These are phyloP conservation scores for Tetramorium simillimum DNA, from an alignment of 1,140 invertebrate genomes.

Conservation along the genomic window DNA sequence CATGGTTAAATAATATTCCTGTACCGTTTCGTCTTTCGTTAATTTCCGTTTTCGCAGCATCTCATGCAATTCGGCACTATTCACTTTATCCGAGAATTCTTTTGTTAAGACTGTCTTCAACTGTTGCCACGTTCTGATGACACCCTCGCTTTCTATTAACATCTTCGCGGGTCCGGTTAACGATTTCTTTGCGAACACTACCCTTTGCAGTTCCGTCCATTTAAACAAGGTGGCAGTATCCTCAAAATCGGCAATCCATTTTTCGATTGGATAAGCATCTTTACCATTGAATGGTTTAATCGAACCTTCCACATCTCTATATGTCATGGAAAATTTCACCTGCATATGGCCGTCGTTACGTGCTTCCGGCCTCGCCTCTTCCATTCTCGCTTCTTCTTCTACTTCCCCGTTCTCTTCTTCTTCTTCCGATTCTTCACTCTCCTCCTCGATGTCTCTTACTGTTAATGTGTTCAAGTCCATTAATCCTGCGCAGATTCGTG, in stretches of 20 bases:
- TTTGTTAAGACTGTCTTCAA: slow-evolving; percentile 63
- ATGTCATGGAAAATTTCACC: background rate
- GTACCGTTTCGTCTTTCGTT: slow-evolving; percentile 68
- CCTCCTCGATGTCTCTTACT: too few relatives aligned
- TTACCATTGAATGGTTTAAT: slow-evolving; percentile 66
- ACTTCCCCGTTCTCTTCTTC: too few relatives aligned
- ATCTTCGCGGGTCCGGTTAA: slow-evolving; percentile 72
- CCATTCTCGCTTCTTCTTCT: too few relatives aligned
- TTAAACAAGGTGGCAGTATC: slow-evolving; percentile 66
- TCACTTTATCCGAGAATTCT: slow-evolving; percentile 67
- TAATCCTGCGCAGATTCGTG: background rate
- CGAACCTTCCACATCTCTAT: slow-evolving; percentile 52
- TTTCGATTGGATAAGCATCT: slow-evolving; percentile 66
- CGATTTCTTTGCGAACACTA: slow-evolving; percentile 77
- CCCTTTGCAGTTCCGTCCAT: slow-evolving; percentile 73
- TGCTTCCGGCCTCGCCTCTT: too few relatives aligned
- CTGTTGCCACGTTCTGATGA: slow-evolving; percentile 68
- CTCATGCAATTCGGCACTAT: slow-evolving; percentile 70
- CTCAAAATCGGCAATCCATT: slow-evolving; percentile 75
- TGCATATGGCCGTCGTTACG: too few relatives aligned
- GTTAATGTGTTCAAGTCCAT: slow-evolving; percentile 12
- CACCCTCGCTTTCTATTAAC: slow-evolving; percentile 72
- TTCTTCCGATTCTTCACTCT: too few relatives aligned
- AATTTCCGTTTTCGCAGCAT: slow-evolving; percentile 66
- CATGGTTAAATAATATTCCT: slow-evolving; percentile 79